A percentile compares a stretch with the other conserved stretches of the same genome.
phyloP scores from a whole-genome alignment of 2,888 invertebrate species.

The Cistogaster globosa region DNA sequence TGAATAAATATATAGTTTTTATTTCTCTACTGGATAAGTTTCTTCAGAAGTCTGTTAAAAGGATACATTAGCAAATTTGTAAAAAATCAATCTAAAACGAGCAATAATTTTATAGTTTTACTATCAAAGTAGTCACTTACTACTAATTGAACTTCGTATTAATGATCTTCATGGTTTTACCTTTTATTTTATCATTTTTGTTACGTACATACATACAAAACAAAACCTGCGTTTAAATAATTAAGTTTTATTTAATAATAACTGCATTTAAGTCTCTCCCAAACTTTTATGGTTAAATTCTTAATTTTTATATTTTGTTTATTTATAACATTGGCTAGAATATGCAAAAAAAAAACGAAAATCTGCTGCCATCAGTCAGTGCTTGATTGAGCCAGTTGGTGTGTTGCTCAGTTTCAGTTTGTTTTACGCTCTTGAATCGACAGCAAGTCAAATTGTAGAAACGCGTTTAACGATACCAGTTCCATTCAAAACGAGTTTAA shows the following conservation, averaged over 20 bases:
- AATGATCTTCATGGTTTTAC: no score
- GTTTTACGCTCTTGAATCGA: constrained; percentile 65
- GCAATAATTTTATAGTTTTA: no score
- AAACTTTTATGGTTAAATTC: constrained; percentile 36
- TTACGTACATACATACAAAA: no score
- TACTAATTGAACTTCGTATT: no score
- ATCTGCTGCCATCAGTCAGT: constrained; percentile 46
- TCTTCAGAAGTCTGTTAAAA: no score
- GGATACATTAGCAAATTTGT: no score
- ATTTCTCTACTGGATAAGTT: no score
- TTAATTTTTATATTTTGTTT: constrained; percentile 39
- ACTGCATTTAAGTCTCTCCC: not conserved
- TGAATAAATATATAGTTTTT: no score
- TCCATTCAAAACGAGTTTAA: constrained; percentile 67
- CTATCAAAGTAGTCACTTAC: no score
- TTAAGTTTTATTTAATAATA: not conserved
- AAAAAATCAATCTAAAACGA: no score
- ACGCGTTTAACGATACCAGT: constrained; percentile 55
- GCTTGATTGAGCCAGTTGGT: constrained; percentile 44
- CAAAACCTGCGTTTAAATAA: not conserved
- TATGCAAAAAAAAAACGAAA: constrained; percentile 1
- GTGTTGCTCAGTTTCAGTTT: constrained; percentile 66
- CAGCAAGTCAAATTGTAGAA: constrained; percentile 53
- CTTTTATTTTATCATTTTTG: no score
- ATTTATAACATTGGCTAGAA: constrained; percentile 23